phyloP scores from a whole-genome alignment of 2,113 vertebrate genomes.

The Alaudala cheleensis region DNA sequence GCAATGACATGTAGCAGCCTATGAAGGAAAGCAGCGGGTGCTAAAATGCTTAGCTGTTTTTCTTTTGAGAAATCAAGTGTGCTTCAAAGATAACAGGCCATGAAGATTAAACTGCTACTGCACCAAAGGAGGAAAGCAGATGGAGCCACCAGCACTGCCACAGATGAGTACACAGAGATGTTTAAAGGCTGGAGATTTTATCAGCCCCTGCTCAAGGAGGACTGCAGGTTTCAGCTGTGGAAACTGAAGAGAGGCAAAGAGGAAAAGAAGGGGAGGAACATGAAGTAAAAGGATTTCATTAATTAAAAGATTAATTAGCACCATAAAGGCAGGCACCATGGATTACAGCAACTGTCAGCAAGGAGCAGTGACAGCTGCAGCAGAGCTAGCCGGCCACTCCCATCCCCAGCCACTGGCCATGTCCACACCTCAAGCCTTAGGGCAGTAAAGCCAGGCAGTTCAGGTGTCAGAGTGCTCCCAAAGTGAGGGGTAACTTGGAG shows the following conservation, averaged over 20 bases:
- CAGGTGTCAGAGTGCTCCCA: neutral
- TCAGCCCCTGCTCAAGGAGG: constrained; percentile 31
- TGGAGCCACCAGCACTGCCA: constrained; percentile 34
- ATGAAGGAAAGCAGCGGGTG: constrained; percentile 42
- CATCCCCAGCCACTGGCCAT: neutral
- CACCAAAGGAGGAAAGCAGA: constrained; percentile 48
- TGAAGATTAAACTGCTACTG: constrained; percentile 26
- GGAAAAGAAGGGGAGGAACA: constrained; percentile 73
- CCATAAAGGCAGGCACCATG: constrained; percentile 89
- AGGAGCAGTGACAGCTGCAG: constrained; percentile 72
- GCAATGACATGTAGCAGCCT: constrained; percentile 20
- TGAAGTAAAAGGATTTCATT: constrained; percentile 85
- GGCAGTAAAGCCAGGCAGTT: neutral
- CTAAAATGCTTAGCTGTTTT: constrained; percentile 54
- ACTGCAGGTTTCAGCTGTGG: neutral
- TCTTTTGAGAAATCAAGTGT: constrained; percentile 59
- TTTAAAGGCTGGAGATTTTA: constrained; percentile 49
- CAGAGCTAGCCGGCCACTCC: neutral
- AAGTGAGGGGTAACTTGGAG: neutral
- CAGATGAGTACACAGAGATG: constrained; percentile 12
- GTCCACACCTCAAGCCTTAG: neutral
- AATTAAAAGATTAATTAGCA: constrained; percentile 95
- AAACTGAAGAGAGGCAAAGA: constrained; percentile 34
- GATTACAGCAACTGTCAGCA: constrained; percentile 84
- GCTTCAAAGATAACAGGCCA: constrained; percentile 57